phyloP scores from a whole-genome alignment of 1,140 invertebrate genomes.

The Trichonephila clavata region DNA sequence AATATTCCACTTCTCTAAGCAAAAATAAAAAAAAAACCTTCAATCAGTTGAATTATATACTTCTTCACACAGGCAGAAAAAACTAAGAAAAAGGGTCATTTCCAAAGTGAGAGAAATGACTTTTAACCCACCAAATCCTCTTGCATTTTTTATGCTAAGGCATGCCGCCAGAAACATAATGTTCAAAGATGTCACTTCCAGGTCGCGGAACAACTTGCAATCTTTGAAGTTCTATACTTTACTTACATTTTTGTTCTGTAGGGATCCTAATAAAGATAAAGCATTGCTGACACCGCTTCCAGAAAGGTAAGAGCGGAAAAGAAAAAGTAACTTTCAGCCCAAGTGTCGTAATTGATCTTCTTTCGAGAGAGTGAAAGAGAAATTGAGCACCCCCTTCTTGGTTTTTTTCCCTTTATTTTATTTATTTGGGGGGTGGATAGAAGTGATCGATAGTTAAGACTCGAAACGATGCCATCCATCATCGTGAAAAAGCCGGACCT shows the following conservation, averaged over 20 bases:
- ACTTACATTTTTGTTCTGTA: constrained; percentile 25
- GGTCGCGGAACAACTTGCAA: neutral
- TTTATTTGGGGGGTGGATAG: neutral
- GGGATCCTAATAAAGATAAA: constrained; percentile 35
- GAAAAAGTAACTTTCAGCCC: neutral
- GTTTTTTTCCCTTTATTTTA: neutral
- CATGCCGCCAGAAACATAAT: neutral
- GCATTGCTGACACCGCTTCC: neutral
- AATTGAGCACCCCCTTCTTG: constrained; percentile 21
- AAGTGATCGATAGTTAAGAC: constrained; percentile 50
- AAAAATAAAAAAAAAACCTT: no score
- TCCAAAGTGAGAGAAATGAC: no score
- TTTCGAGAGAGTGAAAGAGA: neutral
- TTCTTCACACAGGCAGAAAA: no score
- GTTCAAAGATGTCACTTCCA: neutral
- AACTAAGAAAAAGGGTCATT: no score
- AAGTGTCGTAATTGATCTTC: constrained; percentile 54
- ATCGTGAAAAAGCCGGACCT: constrained; percentile 10
- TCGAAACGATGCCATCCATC: constrained; percentile 15
- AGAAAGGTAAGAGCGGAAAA: neutral
- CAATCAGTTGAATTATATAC: no score
- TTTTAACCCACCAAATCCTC: no score
- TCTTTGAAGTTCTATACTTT: constrained; percentile 27
- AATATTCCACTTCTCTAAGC: no score
- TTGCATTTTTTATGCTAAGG: neutral